A percentile compares a stretch with the other conserved stretches of the same genome.
Conservation (phyloP, 2,113 vertebrate genomes). For the Cebus imitator region DNA sequence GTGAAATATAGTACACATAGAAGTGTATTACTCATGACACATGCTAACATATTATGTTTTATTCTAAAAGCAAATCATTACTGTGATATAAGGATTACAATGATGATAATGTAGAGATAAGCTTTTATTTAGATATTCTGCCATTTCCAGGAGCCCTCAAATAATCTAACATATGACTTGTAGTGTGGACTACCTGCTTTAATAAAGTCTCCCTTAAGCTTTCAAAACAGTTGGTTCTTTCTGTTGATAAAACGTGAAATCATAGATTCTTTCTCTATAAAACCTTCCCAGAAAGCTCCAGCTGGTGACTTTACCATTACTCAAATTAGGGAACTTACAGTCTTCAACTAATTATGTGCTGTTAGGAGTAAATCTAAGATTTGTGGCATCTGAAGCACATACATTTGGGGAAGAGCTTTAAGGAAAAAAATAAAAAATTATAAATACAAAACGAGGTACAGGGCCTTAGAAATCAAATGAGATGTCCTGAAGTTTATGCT, state of each 20-base stretch:
- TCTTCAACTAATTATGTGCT: background rate
- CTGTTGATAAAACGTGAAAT: background rate
- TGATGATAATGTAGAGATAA: background rate
- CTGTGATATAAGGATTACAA: background rate
- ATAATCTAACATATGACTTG: background rate
- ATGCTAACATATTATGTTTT: background rate
- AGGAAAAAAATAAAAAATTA: conserved; percentile 13
- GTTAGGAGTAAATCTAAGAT: background rate
- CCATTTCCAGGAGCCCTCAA: background rate
- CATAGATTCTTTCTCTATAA: background rate
- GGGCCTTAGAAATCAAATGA: background rate
- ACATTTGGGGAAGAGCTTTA: background rate
- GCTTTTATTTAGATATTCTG: background rate
- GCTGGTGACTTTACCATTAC: background rate
- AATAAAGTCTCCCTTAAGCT: background rate
- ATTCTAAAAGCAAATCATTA: background rate
- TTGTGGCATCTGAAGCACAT: background rate
- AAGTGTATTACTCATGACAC: background rate
- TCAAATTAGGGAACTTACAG: background rate
- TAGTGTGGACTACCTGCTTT: background rate
- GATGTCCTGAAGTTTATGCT: background rate
- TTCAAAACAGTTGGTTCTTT: background rate
- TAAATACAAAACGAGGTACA: background rate
- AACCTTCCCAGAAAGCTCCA: background rate
- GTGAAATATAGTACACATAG: background rate